Percentiles rank a stretch among this genome's conserved stretches.
phyloP scores from a whole-genome alignment of 2,888 invertebrate species.

The Microctonus brassicae region DNA sequence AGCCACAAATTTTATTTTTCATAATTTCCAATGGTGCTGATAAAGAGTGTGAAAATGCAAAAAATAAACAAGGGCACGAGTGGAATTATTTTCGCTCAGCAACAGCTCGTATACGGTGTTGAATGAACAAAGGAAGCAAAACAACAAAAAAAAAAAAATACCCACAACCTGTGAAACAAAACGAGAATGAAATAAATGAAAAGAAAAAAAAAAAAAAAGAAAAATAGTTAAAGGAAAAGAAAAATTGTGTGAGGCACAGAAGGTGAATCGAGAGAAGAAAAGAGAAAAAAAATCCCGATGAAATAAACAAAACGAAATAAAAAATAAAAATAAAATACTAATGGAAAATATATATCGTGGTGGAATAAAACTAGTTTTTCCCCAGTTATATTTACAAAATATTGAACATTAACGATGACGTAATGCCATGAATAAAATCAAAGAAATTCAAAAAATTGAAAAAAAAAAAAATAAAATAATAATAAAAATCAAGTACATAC shows the following conservation, averaged over 20 bases:
- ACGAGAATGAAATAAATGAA: background rate
- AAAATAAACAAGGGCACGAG: too few relatives aligned
- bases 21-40: too few relatives aligned
- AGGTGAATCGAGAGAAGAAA: background rate
- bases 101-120: too few relatives aligned
- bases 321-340: constrained; percentile 21
- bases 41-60: too few relatives aligned
- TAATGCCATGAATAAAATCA: constrained; percentile 42
- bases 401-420: background rate
- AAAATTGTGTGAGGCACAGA: background rate
- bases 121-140: too few relatives aligned
- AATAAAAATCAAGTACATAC: constrained; percentile 48
- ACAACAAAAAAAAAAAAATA: too few relatives aligned
- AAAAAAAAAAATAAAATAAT: too few relatives aligned
- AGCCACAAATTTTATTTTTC: too few relatives aligned
- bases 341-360: constrained; percentile 33
- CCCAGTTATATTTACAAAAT: constrained; percentile 51
- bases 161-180: too few relatives aligned
- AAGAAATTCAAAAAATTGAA: constrained; percentile 57
- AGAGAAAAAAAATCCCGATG: constrained; percentile 9
- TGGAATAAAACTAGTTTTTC: constrained; percentile 44
- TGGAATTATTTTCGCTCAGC: too few relatives aligned
- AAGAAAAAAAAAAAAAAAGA: constrained; percentile 7
- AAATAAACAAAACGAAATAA: constrained; percentile 15
- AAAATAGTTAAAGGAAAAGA: background rate